phyloP scores from a whole-genome alignment of 2,888 invertebrate species.

The Mimas tiliae region DNA sequence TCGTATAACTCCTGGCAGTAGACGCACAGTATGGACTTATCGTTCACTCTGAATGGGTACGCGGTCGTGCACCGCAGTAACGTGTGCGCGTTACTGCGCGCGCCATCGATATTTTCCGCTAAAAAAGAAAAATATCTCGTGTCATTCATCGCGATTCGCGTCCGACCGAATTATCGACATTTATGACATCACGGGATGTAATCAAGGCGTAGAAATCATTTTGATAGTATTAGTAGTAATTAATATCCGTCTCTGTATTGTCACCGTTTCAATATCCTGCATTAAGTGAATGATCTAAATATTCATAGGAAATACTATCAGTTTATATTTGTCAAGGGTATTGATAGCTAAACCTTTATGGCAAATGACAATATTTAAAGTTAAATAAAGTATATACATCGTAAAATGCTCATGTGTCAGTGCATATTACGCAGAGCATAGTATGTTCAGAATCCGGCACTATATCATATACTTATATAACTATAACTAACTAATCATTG shows the following conservation, averaged over 20 bases:
- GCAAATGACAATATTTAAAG: background rate
- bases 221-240: background rate
- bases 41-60: constrained; percentile 75
- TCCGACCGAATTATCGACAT: constrained; percentile 13
- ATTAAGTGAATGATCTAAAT: background rate
- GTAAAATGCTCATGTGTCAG: background rate
- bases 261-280: background rate
- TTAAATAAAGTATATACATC: background rate
- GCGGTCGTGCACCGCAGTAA: constrained; percentile 73
- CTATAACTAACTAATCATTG: background rate
- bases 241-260: background rate
- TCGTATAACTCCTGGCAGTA: constrained; percentile 74
- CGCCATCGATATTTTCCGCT: constrained; percentile 69
- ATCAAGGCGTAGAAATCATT: background rate
- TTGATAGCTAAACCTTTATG: background rate
- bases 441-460: background rate
- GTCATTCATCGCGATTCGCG: constrained; percentile 19
- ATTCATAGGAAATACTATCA: background rate
- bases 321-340: background rate
- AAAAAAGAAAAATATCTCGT: constrained; percentile 68
- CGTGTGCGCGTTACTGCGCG: constrained; percentile 70
- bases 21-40: constrained; percentile 75
- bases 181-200: background rate
- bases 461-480: background rate
- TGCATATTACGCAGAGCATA: constrained; percentile 11